These are phyloP conservation scores for Galeruca laticollis DNA, from an alignment of 2,888 invertebrate genomes.

Conservation along the genomic window DNA sequence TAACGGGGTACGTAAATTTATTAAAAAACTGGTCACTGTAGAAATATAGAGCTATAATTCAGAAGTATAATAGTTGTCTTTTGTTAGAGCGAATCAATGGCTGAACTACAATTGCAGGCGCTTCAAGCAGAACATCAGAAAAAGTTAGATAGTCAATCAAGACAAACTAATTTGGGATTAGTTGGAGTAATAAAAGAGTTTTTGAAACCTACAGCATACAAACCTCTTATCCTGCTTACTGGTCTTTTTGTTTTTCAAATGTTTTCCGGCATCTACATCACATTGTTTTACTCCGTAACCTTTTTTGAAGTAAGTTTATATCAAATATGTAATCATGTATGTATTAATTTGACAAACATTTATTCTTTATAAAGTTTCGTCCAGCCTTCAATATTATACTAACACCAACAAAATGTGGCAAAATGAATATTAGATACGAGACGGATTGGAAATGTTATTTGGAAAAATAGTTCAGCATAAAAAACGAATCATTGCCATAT, in stretches of 20 bases:
- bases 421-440: too few relatives aligned
- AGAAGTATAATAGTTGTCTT: not conserved
- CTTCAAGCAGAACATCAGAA: slow-evolving; percentile 70
- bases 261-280: slow-evolving; percentile 73
- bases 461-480: too few relatives aligned
- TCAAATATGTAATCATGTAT: too few relatives aligned
- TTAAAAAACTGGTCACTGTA: too few relatives aligned
- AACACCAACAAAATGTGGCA: too few relatives aligned
- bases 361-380: too few relatives aligned
- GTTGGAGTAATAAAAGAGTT: slow-evolving; percentile 65
- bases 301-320: slow-evolving; percentile 68
- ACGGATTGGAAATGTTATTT: too few relatives aligned
- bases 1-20: slow-evolving; percentile 58
- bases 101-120: slow-evolving; percentile 69
- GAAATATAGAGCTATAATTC: too few relatives aligned
- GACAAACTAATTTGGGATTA: slow-evolving; percentile 57
- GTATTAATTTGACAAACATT: too few relatives aligned
- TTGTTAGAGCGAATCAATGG: slow-evolving; percentile 64
- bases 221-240: slow-evolving; percentile 70
- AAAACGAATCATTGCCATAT: too few relatives aligned
- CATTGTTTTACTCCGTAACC: slow-evolving; percentile 73
- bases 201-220: slow-evolving; percentile 71
- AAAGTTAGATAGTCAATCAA: slow-evolving; percentile 62
- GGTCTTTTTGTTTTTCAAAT: slow-evolving; percentile 72
- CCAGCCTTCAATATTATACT: too few relatives aligned